phyloP scores from a whole-genome alignment of 2,888 invertebrate genomes.

The Thumatha senex region DNA sequence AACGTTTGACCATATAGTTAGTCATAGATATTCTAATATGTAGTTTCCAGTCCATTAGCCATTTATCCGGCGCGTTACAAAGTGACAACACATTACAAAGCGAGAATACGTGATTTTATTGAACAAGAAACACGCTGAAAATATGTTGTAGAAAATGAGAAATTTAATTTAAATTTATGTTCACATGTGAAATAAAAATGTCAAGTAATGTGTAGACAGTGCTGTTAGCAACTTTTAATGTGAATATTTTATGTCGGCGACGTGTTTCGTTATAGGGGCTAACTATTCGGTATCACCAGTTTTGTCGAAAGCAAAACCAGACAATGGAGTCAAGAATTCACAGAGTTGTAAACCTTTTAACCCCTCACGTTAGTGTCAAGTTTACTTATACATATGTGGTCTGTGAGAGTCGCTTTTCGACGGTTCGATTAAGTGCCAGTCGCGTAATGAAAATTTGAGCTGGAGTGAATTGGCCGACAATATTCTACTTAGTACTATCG shows the following conservation, averaged over 20 bases:
- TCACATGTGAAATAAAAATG: slow-evolving; percentile 36
- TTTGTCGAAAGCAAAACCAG: slow-evolving; percentile 29
- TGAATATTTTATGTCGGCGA: slow-evolving; percentile 30
- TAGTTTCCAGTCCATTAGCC: slow-evolving; percentile 27
- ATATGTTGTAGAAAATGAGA: slow-evolving; percentile 29
- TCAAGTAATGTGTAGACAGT: slow-evolving; percentile 25
- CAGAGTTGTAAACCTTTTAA: slow-evolving; percentile 40
- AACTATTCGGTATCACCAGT: slow-evolving; percentile 24
- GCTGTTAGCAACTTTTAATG: slow-evolving; percentile 39
- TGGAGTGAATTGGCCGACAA: slow-evolving; percentile 23
- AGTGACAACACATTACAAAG: slow-evolving; percentile 20
- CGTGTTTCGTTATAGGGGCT: slow-evolving; percentile 29
- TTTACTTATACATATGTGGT: slow-evolving; percentile 16
- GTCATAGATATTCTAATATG: no score
- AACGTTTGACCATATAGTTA: no score
- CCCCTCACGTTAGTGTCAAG: slow-evolving; percentile 32
- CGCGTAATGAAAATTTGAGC: slow-evolving; percentile 26
- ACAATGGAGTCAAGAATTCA: slow-evolving; percentile 31
- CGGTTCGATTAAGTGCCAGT: slow-evolving; percentile 18
- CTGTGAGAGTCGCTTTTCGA: slow-evolving; percentile 24
- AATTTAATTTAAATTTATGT: slow-evolving; percentile 33
- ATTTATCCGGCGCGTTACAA: slow-evolving; percentile 22
- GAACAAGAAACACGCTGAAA: slow-evolving; percentile 30
- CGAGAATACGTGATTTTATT: slow-evolving; percentile 28
- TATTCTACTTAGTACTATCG: slow-evolving; percentile 11